Conservation (phyloP, 2,113 vertebrate species). For the Rallus limicola region DNA sequence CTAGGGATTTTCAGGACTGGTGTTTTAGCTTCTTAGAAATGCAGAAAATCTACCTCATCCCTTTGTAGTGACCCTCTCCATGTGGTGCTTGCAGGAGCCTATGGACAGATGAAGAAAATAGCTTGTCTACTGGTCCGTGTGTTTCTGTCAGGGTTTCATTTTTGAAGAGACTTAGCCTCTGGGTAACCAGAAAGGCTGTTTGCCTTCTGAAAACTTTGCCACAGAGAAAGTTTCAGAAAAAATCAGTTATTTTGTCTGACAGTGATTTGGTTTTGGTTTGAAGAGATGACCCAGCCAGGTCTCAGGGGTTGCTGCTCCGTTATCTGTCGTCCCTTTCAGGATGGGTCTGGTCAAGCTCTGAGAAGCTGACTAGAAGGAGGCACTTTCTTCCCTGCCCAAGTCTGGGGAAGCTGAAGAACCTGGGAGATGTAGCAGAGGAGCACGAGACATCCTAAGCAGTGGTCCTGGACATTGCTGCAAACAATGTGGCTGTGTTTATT, state of each 20-base stretch:
- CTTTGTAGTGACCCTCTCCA: not conserved
- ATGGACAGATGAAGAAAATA: not conserved
- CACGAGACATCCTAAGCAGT: not conserved
- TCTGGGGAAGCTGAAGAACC: not conserved
- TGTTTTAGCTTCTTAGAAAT: not conserved
- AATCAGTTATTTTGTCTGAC: not conserved
- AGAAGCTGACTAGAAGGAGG: not conserved
- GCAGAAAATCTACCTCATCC: rapidly evolving
- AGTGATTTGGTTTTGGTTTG: not conserved
- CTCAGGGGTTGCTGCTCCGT: not conserved
- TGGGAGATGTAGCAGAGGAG: not conserved
- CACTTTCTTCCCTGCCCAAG: not conserved
- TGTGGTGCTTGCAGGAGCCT: not conserved
- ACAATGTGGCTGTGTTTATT: not conserved
- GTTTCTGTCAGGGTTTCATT: not conserved
- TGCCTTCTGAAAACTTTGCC: not conserved
- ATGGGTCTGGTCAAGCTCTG: not conserved
- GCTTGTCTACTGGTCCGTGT: not conserved
- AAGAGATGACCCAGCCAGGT: not conserved
- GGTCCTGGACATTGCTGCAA: not conserved
- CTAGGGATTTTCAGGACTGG: not conserved
- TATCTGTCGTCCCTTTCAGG: not conserved
- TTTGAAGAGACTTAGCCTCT: not conserved
- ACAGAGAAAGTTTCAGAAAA: not conserved
- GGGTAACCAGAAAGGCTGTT: not conserved